phyloP scores from a whole-genome alignment of 2,113 vertebrate genomes.

The Charadrius vociferus region DNA sequence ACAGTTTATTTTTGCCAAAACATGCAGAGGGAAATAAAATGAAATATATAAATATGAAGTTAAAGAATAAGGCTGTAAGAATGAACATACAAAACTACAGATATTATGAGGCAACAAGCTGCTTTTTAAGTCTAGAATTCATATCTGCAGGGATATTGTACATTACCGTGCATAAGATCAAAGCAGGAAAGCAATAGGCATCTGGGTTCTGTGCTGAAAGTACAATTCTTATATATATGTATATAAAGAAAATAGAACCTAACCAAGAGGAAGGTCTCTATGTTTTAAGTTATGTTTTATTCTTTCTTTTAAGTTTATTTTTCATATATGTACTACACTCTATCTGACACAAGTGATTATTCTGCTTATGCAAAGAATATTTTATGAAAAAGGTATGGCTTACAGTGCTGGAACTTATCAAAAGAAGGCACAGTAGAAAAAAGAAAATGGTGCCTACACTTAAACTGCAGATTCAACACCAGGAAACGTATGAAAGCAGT shows the following conservation, averaged over 20 bases:
- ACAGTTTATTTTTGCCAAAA: not conserved
- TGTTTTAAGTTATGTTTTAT: not conserved
- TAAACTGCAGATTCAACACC: slow-evolving; percentile 29
- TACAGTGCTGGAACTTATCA: not conserved
- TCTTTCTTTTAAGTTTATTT: not conserved
- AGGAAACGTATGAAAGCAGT: slow-evolving; percentile 23
- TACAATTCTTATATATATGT: not conserved
- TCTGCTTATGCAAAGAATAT: not conserved
- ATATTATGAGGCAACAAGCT: not conserved
- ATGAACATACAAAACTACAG: not conserved
- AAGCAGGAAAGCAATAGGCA: not conserved
- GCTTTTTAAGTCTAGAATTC: slow-evolving; percentile 2
- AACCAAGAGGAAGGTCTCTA: not conserved
- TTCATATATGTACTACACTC: not conserved
- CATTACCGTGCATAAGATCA: not conserved
- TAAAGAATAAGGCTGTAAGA: not conserved
- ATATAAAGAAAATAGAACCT: not conserved
- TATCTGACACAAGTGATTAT: not conserved
- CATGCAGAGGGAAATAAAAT: not conserved
- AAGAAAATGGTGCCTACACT: not conserved
- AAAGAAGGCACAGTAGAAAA: not conserved
- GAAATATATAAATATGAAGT: not conserved
- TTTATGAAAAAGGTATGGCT: not conserved
- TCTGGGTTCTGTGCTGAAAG: not conserved
- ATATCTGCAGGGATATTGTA: not conserved